Conservation (phyloP, 1,140 invertebrate genomes). For the Scaptomyza montana region DNA sequence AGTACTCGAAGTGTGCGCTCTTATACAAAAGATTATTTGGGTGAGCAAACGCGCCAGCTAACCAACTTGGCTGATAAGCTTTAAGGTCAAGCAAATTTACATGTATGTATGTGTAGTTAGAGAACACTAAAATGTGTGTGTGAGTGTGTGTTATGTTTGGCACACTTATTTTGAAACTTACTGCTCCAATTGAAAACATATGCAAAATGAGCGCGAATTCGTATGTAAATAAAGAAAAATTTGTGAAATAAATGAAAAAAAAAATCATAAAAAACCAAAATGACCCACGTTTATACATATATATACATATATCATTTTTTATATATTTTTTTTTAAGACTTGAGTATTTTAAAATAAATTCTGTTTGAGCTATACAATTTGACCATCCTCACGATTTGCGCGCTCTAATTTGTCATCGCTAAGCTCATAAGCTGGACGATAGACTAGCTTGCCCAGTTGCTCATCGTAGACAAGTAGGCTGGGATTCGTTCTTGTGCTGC, state of each 20-base stretch:
- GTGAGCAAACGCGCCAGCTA: background rate
- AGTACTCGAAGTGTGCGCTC: background rate
- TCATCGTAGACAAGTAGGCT: conserved; percentile 85
- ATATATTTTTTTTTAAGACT: too few relatives aligned
- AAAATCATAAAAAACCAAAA: background rate
- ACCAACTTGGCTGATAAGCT: conserved; percentile 36
- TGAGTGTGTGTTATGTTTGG: conserved; percentile 28
- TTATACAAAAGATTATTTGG: background rate
- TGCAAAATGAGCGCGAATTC: background rate
- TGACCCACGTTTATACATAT: too few relatives aligned
- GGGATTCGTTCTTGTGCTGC: conserved; percentile 92
- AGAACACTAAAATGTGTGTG: background rate
- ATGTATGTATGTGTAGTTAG: background rate
- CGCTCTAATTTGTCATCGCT: conserved; percentile 84
- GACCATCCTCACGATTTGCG: conserved; percentile 35
- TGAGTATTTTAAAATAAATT: background rate
- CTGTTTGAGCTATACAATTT: background rate
- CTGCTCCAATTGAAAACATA: conserved; percentile 51
- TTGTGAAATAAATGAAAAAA: background rate
- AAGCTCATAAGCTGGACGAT: conserved; percentile 91
- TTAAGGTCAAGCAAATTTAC: background rate
- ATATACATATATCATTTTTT: too few relatives aligned
- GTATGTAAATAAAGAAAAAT: background rate
- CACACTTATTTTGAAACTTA: conserved; percentile 60
- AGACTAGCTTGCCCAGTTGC: conserved; percentile 73